Conservation (phyloP, 2,888 invertebrate genomes). For the Sisyra terminalis region DNA sequence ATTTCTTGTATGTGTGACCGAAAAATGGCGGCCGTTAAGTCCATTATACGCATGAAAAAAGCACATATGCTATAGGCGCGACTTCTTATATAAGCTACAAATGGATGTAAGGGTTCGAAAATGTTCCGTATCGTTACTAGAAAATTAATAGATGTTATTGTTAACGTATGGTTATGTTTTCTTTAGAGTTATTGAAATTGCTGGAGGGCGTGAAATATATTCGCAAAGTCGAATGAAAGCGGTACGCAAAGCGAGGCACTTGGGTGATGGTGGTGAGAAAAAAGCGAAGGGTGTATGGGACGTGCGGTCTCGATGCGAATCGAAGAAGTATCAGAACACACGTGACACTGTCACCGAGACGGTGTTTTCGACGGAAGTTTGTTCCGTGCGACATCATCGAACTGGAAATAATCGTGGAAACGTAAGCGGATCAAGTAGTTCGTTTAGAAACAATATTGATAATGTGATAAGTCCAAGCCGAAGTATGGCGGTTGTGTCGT, state of each 20-base stretch:
- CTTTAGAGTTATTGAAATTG: slow-evolving; percentile 51
- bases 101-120: slow-evolving; percentile 9
- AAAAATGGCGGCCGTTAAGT: no score
- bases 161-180: slow-evolving; percentile 7
- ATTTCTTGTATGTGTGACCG: no score
- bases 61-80: no score
- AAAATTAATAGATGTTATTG: no score
- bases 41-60: no score
- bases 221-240: slow-evolving; percentile 70
- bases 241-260: slow-evolving; percentile 48
- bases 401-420: neutral
- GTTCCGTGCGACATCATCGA: slow-evolving; percentile 35
- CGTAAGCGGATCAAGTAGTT: slow-evolving; percentile 16
- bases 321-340: slow-evolving; percentile 18
- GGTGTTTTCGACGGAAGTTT: slow-evolving; percentile 41
- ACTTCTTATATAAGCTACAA: no score
- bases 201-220: slow-evolving; percentile 70
- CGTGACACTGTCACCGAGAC: slow-evolving; percentile 39
- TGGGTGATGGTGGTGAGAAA: slow-evolving; percentile 17
- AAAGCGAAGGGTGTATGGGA: slow-evolving; percentile 34
- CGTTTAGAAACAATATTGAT: slow-evolving; percentile 18
- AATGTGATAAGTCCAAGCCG: slow-evolving; percentile 20
- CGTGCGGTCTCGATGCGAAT: slow-evolving; percentile 29
- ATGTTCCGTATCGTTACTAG: neutral
- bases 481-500: slow-evolving; percentile 23